A percentile compares a stretch with the other conserved stretches of the same genome.
Conservation (phyloP, 2,113 vertebrate genomes). For the Laticauda laticaudata region DNA sequence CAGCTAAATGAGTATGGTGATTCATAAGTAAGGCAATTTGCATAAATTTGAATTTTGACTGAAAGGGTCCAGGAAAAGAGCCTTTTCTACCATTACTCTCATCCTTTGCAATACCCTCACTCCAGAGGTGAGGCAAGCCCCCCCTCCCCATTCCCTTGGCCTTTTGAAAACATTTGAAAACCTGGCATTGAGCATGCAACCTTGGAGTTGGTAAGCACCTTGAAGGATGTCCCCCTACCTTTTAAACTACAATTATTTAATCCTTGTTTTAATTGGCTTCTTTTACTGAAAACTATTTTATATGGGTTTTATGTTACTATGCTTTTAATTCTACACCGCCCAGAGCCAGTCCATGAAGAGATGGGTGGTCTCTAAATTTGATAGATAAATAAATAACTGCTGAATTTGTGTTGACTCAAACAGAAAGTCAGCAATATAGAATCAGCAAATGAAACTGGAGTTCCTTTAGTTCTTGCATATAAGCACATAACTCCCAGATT, state of each 20-base stretch:
- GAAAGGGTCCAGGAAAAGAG: background rate
- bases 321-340: background rate
- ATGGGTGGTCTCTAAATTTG: background rate
- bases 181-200: background rate
- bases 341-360: too few relatives aligned
- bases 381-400: background rate
- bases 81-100: background rate
- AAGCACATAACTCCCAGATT: too few relatives aligned
- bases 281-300: background rate
- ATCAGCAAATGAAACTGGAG: background rate
- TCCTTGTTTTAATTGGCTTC: too few relatives aligned
- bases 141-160: background rate
- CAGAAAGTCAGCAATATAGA: background rate
- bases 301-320: background rate
- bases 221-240: background rate
- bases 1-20: background rate
- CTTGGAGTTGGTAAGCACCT: background rate
- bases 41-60: background rate
- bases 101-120: background rate
- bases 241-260: background rate
- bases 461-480: background rate
- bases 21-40: background rate
- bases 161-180: background rate
- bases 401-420: background rate
- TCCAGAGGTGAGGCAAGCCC: background rate